Evolutionary conservation across 1,140 invertebrate species (phyloP), one percentile per base, ranked within the genome.

Genomic region (Bombyx mandarina): DNA sequence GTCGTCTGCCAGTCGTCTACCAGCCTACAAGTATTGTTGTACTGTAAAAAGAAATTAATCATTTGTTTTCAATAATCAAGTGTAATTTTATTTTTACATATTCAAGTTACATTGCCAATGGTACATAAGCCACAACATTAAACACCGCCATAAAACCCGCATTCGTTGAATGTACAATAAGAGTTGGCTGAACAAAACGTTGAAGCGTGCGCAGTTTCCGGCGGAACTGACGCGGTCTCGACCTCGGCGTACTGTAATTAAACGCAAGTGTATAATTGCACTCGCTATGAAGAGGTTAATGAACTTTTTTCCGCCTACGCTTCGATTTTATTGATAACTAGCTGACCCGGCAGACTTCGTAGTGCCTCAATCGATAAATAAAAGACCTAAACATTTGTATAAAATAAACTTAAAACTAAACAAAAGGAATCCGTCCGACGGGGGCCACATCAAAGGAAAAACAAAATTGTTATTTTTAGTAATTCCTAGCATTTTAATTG

Each of bases 131-230:
- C 7, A 35, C n/a, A 12, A 50, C 48, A 26, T 12, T 22, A 8
- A 18, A 18, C 12, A 12, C 26, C n/a, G 10, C 12, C 10, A 43
- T 53, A 22, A 53, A 53, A 44, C 44, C 52, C 42, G 44, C 44
- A 53, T 44, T 53, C 18, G 10, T 43, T 4, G 18, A 43, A 44
- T 12, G 43, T 43, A 53, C 52, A 53, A 53, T 53, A 53, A 43
- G 43, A 43, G 42, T 12, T 35, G 26, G 26, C 1, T 8, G 52
- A 53, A 53, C 43, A 53, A 53, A 53, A 43, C 48, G 48, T 12
- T 26, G 52, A 12, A 43, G 52, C 52, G 52, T 53, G 52, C 52
- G 52, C 52, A 42, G 42, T 18, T 53, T 53, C 52, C 52, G 52
- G 52, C 52, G 52, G 52, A 53, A 43, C 42, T 53, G 42, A 43